Evolutionary conservation across 2,797 vertebrate genomes (phyloP).

Genomic region (Graptemys geographica): DNA sequence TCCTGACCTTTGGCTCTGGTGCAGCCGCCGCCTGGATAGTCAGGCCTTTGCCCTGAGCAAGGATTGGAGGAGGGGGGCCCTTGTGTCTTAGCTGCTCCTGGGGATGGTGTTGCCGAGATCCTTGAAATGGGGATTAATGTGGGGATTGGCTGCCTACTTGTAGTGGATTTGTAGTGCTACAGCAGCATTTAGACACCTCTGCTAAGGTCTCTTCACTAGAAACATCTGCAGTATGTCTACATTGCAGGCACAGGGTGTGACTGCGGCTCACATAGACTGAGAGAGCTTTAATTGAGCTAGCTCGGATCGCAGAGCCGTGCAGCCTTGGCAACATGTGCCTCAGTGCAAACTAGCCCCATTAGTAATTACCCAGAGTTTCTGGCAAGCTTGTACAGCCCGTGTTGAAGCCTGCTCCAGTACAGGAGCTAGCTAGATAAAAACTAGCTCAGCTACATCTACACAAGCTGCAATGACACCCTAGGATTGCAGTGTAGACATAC

Average conservation of each 20-base stretch:
- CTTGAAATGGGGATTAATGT: background rate
- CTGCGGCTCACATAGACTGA: too few relatives aligned
- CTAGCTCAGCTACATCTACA: background rate
- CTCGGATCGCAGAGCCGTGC: too few relatives aligned
- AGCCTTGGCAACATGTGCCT: too few relatives aligned
- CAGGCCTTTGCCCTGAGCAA: background rate
- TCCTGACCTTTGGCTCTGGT: background rate
- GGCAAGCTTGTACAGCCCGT: background rate
- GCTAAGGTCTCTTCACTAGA: too few relatives aligned
- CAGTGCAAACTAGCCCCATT: background rate
- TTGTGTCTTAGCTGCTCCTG: background rate
- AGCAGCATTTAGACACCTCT: too few relatives aligned
- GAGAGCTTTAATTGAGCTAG: background rate
- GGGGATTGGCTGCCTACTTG: background rate
- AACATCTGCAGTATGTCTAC: too few relatives aligned
- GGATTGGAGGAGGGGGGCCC: background rate
- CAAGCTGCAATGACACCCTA: background rate
- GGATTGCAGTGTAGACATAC: background rate
- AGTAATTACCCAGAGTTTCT: background rate
- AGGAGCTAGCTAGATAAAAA: background rate
- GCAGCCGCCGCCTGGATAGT: background rate
- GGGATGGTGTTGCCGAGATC: background rate
- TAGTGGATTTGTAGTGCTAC: too few relatives aligned
- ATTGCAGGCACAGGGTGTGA: too few relatives aligned
- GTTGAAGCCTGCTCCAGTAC: too few relatives aligned